Conservation (phyloP, 2,797 vertebrate species). For the Sebastes minor region DNA sequence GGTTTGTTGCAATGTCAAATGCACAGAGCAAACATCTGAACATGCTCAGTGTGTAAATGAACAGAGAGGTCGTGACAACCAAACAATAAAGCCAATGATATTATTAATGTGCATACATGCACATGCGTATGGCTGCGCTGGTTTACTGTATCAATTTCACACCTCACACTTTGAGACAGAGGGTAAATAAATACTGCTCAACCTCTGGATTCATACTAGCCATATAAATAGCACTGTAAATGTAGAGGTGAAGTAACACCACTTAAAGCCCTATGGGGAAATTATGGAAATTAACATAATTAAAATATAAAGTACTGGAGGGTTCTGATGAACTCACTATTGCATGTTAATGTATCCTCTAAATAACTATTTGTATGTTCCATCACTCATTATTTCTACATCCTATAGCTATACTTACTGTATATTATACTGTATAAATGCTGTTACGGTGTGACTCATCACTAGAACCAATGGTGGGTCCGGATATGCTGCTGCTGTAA, state of each 20-base stretch:
- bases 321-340: background rate
- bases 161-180: background rate
- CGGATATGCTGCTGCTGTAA: background rate
- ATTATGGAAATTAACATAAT: background rate
- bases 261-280: background rate
- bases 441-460: background rate
- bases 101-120: background rate
- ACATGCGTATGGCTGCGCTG: background rate
- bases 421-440: background rate
- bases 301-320: background rate
- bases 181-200: background rate
- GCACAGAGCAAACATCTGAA: conserved; percentile 37
- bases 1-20: conserved; percentile 43
- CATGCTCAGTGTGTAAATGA: conserved; percentile 35
- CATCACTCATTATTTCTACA: background rate
- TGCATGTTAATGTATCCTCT: background rate
- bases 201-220: background rate
- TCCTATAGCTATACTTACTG: background rate
- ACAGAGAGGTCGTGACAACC: conserved; percentile 26
- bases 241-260: background rate
- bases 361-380: background rate
- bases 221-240: too few species aligned
- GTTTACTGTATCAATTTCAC: background rate
- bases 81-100: conserved; percentile 14
- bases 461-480: background rate